These are phyloP conservation scores for Arothron firmamentum DNA, from an alignment of 2,113 vertebrate genomes.

Conservation along the genomic window DNA sequence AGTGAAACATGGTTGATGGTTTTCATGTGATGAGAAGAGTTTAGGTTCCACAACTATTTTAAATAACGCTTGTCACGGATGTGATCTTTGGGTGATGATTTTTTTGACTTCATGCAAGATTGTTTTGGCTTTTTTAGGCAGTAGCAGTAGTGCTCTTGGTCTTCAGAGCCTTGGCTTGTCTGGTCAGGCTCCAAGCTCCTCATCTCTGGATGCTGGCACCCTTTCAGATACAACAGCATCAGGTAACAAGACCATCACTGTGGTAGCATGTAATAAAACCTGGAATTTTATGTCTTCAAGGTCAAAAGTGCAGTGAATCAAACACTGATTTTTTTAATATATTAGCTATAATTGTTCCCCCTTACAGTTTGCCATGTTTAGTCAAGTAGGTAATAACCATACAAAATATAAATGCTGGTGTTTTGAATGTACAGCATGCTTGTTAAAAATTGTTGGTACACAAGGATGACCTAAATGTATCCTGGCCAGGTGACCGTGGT, in stretches of 20 bases:
- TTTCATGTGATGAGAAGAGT: no score
- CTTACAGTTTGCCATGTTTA: neutral
- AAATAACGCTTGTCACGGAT: no score
- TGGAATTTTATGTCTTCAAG: neutral
- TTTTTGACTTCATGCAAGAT: no score
- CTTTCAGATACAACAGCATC: conserved; percentile 98
- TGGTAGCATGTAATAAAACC: neutral
- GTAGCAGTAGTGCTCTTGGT: conserved; percentile 96
- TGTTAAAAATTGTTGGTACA: conserved; percentile 20
- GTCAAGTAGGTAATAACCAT: neutral
- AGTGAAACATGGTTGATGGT: neutral
- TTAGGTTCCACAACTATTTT: no score
- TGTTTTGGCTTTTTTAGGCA: conserved; percentile 76
- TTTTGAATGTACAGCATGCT: conserved; percentile 17
- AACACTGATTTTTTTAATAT: no score
- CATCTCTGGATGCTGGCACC: conserved; percentile 94
- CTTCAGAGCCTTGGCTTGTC: conserved; percentile 93
- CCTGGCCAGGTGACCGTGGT: conserved; percentile 66
- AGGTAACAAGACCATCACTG: conserved; percentile 79
- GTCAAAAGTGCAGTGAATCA: no score
- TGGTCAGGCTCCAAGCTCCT: conserved; percentile 96
- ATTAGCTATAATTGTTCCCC: neutral
- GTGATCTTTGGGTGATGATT: no score
- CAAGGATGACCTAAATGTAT: conserved; percentile 44
- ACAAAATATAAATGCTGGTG: neutral